phyloP scores from a whole-genome alignment of 2,113 vertebrate species.

The Dinomys branickii region DNA sequence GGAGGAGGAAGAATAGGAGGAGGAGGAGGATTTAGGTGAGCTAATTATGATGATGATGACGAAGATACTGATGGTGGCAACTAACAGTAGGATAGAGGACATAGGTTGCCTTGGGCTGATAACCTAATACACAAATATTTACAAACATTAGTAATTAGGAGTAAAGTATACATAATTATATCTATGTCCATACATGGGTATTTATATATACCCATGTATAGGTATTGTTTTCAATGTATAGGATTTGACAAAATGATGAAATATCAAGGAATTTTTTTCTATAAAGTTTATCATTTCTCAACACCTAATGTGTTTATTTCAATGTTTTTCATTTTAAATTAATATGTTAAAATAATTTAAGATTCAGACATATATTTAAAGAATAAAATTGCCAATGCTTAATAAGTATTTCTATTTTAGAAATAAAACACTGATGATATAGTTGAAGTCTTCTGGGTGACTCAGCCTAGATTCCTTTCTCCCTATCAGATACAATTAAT shows the following conservation, averaged over 20 bases:
- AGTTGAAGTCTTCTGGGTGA: background rate
- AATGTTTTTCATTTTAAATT: background rate
- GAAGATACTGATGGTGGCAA: background rate
- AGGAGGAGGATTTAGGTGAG: background rate
- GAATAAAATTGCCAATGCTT: background rate
- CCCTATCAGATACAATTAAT: background rate
- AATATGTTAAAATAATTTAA: background rate
- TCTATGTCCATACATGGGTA: background rate
- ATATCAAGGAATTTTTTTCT: background rate
- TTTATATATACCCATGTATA: background rate
- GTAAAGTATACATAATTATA: background rate
- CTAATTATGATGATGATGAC: background rate
- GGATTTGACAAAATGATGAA: background rate
- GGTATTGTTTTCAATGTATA: background rate
- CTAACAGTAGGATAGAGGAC: background rate
- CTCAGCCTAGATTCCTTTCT: background rate
- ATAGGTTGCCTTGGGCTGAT: background rate
- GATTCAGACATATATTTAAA: background rate
- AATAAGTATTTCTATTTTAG: background rate
- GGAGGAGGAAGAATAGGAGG: background rate
- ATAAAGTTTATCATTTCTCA: background rate
- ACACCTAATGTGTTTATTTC: conserved; percentile 5
- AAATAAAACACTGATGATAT: background rate
- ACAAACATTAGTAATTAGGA: background rate
- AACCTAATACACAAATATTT: background rate